Conservation (phyloP, 2,797 vertebrate species). For the Avahi laniger region DNA sequence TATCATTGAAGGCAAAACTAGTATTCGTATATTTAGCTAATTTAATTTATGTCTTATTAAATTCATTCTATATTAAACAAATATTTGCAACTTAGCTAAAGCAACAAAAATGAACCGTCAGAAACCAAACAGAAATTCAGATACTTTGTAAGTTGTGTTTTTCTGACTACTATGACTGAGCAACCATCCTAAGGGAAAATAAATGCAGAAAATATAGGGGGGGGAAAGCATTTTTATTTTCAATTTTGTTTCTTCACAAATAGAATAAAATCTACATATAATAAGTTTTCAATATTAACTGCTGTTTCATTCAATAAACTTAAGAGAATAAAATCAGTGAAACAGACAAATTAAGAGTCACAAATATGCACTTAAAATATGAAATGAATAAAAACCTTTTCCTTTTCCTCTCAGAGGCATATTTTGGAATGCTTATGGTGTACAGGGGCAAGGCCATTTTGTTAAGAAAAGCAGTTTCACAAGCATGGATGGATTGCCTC, state of each 20-base stretch:
- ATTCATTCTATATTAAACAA: not conserved
- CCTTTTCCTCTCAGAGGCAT: not conserved
- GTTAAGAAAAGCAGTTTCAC: not conserved
- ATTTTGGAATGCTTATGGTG: not conserved
- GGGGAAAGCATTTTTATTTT: not conserved
- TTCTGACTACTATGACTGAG: not conserved
- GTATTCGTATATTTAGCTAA: not conserved
- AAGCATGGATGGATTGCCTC: not conserved
- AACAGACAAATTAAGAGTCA: slow-evolving; percentile 5
- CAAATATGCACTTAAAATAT: not conserved
- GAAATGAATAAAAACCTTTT: not conserved
- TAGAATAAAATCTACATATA: not conserved
- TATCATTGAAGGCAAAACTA: not conserved
- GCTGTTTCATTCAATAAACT: not conserved
- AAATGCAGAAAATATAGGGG: not conserved
- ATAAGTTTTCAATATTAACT: not conserved
- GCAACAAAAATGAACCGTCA: not conserved
- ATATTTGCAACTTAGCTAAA: not conserved
- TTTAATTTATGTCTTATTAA: not conserved
- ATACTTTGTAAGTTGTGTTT: not conserved
- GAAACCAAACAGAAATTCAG: not conserved
- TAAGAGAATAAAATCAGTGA: slow-evolving; percentile 29
- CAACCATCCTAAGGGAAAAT: not conserved
- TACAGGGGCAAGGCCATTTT: not conserved
- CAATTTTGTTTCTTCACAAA: not conserved